phyloP scores from a whole-genome alignment of 2,113 vertebrate species.

The Aegotheles bennettii region DNA sequence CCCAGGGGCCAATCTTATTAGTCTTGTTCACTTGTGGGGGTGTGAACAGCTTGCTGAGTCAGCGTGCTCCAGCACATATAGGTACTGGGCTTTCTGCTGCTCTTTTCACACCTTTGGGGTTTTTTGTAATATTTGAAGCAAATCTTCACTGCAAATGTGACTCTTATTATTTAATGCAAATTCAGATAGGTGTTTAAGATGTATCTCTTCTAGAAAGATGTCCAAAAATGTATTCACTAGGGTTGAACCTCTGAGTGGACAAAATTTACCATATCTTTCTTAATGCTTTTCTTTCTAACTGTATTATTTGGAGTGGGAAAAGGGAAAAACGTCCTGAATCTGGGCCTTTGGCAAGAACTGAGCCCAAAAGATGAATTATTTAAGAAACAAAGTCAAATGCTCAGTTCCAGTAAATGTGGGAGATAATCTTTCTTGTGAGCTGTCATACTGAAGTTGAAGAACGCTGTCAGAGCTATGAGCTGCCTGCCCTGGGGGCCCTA shows the following conservation, averaged over 20 bases:
- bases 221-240: neutral
- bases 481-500: neutral
- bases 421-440: neutral
- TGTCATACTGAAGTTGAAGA: neutral
- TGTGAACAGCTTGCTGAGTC: slow-evolving; percentile 3
- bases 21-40: neutral
- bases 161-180: neutral
- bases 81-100: neutral
- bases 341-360: neutral
- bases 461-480: neutral
- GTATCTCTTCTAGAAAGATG: neutral
- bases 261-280: neutral
- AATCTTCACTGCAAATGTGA: neutral
- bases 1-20: neutral
- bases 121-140: neutral
- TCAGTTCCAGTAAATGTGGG: neutral
- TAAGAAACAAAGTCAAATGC: neutral
- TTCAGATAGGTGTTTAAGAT: neutral
- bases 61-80: neutral
- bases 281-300: neutral
- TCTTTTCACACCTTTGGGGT: accelerated
- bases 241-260: neutral
- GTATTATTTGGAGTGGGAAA: neutral
- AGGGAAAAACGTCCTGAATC: neutral
- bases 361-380: neutral